Evolutionary conservation across 2,888 invertebrate genomes (phyloP).

Genomic region (Mythimna vitellina): DNA sequence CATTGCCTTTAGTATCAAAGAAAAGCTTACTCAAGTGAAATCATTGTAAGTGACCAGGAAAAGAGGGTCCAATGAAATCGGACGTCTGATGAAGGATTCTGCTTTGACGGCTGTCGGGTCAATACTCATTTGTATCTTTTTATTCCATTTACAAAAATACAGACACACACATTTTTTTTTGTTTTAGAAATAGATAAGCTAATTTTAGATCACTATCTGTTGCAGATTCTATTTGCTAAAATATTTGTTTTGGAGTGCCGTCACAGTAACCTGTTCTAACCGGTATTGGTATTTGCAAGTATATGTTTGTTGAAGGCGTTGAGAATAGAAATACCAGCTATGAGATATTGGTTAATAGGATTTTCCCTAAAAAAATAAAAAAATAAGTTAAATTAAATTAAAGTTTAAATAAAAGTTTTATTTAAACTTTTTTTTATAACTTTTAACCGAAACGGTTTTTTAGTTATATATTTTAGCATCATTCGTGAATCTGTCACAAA

Average conservation of each 20-base stretch:
- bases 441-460: too few relatives aligned
- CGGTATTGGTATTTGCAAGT: not conserved
- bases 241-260: conserved; percentile 37
- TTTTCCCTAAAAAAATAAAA: too few relatives aligned
- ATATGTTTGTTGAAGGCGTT: not conserved
- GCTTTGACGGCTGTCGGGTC: not conserved
- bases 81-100: conserved; percentile 42
- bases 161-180: not conserved
- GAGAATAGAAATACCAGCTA: not conserved
- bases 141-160: not conserved
- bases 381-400: too few relatives aligned
- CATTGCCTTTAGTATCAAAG: conserved; percentile 28
- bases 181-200: conserved; percentile 13
- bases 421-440: not conserved
- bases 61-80: conserved; percentile 40
- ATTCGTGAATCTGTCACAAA: too few relatives aligned
- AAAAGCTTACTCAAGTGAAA: conserved; percentile 39
- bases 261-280: conserved; percentile 22
- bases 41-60: conserved; percentile 41
- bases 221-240: conserved; percentile 13
- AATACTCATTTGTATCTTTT: conserved; percentile 4
- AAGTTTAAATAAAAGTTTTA: too few relatives aligned
- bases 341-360: not conserved
- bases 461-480: too few relatives aligned
- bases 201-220: conserved; percentile 24